Evolutionary conservation across 2,797 vertebrate species (phyloP), one percentile per base, ranked within the genome.

Genomic region (Lepilemur septentrionalis): DNA sequence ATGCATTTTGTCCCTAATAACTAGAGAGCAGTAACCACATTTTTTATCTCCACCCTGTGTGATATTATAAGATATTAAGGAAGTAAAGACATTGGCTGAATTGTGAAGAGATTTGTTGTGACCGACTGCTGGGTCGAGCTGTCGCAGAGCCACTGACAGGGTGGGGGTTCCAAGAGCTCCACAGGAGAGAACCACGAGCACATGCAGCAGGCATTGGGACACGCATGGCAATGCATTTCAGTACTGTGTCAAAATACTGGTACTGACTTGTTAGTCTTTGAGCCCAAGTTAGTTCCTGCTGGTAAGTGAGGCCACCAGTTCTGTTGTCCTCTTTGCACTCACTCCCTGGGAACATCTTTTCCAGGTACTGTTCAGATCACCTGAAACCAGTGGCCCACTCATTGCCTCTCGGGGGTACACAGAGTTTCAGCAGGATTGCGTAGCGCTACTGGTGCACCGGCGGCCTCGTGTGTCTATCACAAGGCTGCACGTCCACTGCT

Each of bases 1-100:
- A 80, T 83, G 57, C 88, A 75, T 96, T 97, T 94, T 67, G 63
- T 89, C 88, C n/a, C 10, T 89, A 96, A 93, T 92, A 82, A 95
- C 52, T 69, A 69, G 0, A 2, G 50, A 70, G 52, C 23, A 89
- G 91, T 35, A 70, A 92, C 41, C 91, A 79, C 32, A 11, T 75
- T 91, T 90, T 92, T 63, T 38, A 14, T 96, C 93, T 95, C 95
- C 2, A 18, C 72, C 59, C 10, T 11, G 5, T 12, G 22, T 61
- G 17, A 32, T 20, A 75, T 69, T 94, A 69, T 9, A 96, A 97
- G 78, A 52, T 76, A 96, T 95, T 97, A 80, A 81, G 90, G 78
- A 96, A 96, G 7, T 25, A 25, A 67, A 13, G 48, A 6, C 9
- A 35, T 0, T 82, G 41, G 3, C 73, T 96, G 84, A 79, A 52